These are phyloP conservation scores for Lasioglossum oenotherae DNA, from an alignment of 2,888 invertebrate species.

Conservation along the genomic window DNA sequence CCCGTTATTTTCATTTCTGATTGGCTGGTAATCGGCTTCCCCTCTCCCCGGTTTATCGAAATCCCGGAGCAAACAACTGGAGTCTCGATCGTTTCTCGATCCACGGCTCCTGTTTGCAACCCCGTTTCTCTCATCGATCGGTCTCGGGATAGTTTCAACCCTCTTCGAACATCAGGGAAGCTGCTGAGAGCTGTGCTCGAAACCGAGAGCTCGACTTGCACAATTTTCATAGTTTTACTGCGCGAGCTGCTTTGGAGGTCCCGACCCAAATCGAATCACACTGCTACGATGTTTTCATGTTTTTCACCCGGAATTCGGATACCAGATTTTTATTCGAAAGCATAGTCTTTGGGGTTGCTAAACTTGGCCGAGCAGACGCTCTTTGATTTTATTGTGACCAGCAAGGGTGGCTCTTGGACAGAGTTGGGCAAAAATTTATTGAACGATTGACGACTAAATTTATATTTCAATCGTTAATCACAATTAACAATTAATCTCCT, in stretches of 20 bases:
- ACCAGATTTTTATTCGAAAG: not conserved
- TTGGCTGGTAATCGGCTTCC: slow-evolving; percentile 10
- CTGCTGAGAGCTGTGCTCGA: not conserved
- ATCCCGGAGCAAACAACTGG: slow-evolving; percentile 24
- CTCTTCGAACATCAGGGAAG: not conserved
- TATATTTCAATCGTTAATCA: too few species aligned
- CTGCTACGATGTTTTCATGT: not conserved
- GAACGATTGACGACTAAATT: too few species aligned
- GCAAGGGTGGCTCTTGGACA: not conserved
- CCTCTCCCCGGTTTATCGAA: slow-evolving; percentile 1
- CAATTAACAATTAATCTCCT: too few species aligned
- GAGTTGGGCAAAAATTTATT: too few species aligned
- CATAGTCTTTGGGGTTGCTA: not conserved
- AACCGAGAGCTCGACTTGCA: not conserved
- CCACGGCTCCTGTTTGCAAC: not conserved
- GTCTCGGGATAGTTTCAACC: not conserved
- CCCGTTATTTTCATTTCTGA: slow-evolving; percentile 33
- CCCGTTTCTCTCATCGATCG: not conserved
- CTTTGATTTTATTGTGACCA: not conserved
- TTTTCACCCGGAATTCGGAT: not conserved
- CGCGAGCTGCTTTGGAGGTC: not conserved
- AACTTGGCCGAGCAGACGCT: not conserved
- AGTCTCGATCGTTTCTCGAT: not conserved
- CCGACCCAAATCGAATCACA: not conserved
- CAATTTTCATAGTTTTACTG: not conserved